These are phyloP conservation scores for Crypturellus undulatus DNA, from an alignment of 2,113 vertebrate species.

Conservation along the genomic window DNA sequence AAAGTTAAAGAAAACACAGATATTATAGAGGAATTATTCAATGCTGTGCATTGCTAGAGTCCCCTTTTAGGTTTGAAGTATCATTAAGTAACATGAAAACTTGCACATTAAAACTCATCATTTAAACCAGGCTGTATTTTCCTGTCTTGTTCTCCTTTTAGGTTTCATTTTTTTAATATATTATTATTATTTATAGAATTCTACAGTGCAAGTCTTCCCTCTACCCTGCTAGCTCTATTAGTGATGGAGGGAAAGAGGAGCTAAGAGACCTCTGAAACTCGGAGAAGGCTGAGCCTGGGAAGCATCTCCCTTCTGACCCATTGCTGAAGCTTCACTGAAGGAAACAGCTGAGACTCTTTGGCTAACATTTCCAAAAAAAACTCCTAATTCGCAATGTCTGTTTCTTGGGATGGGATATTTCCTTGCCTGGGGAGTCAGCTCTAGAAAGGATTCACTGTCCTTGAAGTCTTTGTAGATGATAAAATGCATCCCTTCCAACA, in stretches of 20 bases:
- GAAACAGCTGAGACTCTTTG: background rate
- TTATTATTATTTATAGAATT: background rate
- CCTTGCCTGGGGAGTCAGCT: background rate
- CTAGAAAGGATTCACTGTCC: background rate
- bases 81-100: background rate
- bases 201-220: background rate
- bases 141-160: background rate
- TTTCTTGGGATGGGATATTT: background rate
- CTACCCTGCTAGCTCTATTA: background rate
- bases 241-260: background rate
- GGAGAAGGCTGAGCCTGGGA: too few species aligned
- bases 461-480: background rate
- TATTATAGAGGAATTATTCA: background rate
- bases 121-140: background rate
- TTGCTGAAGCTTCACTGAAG: background rate
- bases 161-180: background rate
- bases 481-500: background rate
- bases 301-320: background rate
- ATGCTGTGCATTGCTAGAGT: background rate
- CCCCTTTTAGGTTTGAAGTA: background rate
- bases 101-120: background rate
- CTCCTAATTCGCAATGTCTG: background rate
- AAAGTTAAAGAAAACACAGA: background rate
- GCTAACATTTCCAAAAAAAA: background rate
- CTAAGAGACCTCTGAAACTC: background rate